These are phyloP conservation scores for Pachypsylla venusta DNA, from an alignment of 1,140 invertebrate genomes.

Conservation along the genomic window DNA sequence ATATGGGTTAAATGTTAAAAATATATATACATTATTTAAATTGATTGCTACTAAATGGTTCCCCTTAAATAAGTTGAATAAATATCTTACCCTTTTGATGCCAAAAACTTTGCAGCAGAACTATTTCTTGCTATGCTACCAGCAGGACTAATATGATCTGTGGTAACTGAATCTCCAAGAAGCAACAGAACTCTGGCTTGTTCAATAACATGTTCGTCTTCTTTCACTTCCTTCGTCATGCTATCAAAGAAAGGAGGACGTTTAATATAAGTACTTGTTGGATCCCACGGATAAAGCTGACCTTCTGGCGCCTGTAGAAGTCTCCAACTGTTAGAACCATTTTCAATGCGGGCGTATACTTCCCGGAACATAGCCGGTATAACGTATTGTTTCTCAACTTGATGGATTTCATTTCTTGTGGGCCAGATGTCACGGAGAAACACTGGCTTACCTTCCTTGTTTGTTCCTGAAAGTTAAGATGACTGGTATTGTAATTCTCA, in stretches of 20 bases:
- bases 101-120: conserved; percentile 78
- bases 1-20: too few species aligned
- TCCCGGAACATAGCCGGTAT: conserved; percentile 97
- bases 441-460: conserved; percentile 52
- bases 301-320: conserved; percentile 58
- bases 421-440: conserved; percentile 94
- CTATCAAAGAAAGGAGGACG: conserved; percentile 89
- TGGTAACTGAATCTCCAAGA: conserved; percentile 90
- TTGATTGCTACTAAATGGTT: too few species aligned
- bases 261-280: conserved; percentile 87
- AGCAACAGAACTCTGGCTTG: conserved; percentile 66
- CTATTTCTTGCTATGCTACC: conserved; percentile 92
- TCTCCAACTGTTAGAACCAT: conserved; percentile 78
- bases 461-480: conserved; percentile 42
- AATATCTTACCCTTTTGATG: conserved; percentile 46
- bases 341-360: conserved; percentile 78
- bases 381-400: conserved; percentile 74
- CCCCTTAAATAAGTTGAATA: too few species aligned
- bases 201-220: conserved; percentile 37
- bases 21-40: too few species aligned
- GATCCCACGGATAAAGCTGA: conserved; percentile 85
- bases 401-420: conserved; percentile 72
- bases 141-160: conserved; percentile 96
- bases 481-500: too few species aligned
- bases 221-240: conserved; percentile 55